Percentiles rank a stretch among this genome's conserved stretches.
Conservation (phyloP, 2,888 invertebrate genomes). For the Desoria tigrina region DNA sequence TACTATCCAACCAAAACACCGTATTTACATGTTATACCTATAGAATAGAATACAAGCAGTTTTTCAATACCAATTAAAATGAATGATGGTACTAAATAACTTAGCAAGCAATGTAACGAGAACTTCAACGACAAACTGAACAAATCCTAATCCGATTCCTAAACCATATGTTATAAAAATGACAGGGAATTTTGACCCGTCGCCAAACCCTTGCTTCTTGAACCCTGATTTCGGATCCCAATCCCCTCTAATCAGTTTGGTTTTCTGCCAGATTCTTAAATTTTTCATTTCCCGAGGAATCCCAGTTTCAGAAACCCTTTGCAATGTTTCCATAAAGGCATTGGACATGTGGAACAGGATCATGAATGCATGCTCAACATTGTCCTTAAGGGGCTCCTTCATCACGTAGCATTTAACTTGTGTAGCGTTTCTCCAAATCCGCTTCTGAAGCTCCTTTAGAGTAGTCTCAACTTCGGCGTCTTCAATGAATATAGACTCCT, state of each 20-base stretch:
- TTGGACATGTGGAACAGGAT: slow-evolving; percentile 6
- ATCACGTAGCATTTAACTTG: slow-evolving; percentile 1
- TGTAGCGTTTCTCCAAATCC: not conserved
- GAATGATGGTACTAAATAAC: no score
- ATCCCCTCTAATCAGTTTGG: not conserved
- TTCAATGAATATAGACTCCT: not conserved
- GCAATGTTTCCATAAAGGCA: not conserved
- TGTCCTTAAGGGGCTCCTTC: not conserved
- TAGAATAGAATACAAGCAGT: no score
- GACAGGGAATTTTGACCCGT: slow-evolving; percentile 3
- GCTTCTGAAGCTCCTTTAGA: not conserved
- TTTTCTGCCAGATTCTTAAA: slow-evolving; percentile 8
- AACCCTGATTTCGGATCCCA: not conserved
- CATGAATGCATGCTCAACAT: not conserved
- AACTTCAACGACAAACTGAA: not conserved
- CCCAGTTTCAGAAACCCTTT: not conserved
- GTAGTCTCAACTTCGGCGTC: slow-evolving; percentile 1
- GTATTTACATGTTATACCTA: no score
- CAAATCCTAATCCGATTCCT: not conserved
- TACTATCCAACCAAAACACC: no score
- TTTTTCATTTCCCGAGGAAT: not conserved
- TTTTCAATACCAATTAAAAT: no score
- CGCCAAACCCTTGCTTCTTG: not conserved
- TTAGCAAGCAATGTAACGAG: no score
- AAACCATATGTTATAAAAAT: not conserved